These are phyloP conservation scores for Aspidiotus rigidus DNA, from an alignment of 2,888 invertebrate species.

Conservation along the genomic window DNA sequence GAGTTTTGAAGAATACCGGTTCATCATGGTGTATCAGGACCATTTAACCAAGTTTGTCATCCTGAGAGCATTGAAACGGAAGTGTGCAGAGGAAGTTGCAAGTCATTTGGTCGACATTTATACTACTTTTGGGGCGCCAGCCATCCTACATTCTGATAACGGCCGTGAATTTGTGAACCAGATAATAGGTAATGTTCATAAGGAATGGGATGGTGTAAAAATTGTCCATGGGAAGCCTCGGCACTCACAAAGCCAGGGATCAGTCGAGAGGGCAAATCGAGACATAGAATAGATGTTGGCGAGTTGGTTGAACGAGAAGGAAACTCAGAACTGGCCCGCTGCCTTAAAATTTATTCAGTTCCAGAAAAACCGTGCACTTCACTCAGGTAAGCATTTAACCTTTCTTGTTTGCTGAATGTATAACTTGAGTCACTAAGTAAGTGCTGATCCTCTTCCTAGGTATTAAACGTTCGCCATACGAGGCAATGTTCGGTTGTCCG, in stretches of 20 bases:
- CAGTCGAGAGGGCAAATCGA: background rate
- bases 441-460: background rate
- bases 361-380: background rate
- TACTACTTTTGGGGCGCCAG: background rate
- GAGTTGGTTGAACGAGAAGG: background rate
- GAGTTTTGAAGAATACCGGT: too few relatives aligned
- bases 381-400: background rate
- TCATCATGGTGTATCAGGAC: background rate
- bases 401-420: background rate
- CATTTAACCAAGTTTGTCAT: background rate
- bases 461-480: background rate
- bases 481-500: too few relatives aligned
- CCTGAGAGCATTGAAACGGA: background rate
- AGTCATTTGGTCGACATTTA: background rate
- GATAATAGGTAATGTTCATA: background rate
- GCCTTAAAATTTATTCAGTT: background rate
- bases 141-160: background rate
- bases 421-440: background rate
- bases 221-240: too few relatives aligned
- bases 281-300: background rate
- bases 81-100: background rate
- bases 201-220: too few relatives aligned
- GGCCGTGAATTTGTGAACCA: background rate
- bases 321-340: background rate
- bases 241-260: background rate